Base-by-base conservation (phyloP, 2,888 invertebrate genomes). In the Heliconius ethilla region DNA sequence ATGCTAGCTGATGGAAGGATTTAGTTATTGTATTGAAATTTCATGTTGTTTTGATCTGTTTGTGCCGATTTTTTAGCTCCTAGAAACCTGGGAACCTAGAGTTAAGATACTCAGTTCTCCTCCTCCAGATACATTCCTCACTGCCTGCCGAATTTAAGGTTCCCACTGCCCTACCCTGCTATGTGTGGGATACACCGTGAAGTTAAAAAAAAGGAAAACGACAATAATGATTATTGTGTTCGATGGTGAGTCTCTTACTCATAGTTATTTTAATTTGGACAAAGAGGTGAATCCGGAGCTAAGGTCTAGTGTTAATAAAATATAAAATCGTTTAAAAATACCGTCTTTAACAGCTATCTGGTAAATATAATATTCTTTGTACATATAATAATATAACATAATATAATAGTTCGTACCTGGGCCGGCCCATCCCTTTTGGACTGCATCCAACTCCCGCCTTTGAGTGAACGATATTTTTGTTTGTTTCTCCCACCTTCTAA, bases 371-470 rank as follows among this genome's bases (percentile, higher is more conserved):
- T 51, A 51, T 51, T 51, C 7, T 22, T 51, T 22, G 51, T 22
- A 51, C 51, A 51, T 7, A 33, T 33, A 33, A 33, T 33, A 33
- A 33, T 40, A 40, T 37, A 51, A 51, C 18, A 51, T 18, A 51
- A 51, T 18, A 51, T 18, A 51, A 51, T 18, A 51, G 6, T 51
- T 51, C 3, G 18, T 59, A 78, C 74, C 65, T 51, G 37, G 40
- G 11, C 69, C 62, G 69, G 80, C 72, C 77, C 83, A 70, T 73
- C 82, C 82, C 80, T 80, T 77, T 83, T 83, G 83, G 83, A 82
- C 80, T 82, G 83, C 81, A 83, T 82, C 83, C 83, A 84, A 83
- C 79, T 78, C 81, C 82, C 83, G 82, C 83, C 83, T 82, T 75
- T 67, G 62, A 51, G 62, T 45, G 62, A 73, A 62, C 76, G 70